Percentiles rank a stretch among this genome's conserved stretches.
These are phyloP conservation scores for Aphidius gifuensis DNA, from an alignment of 1,140 invertebrate species.

Conservation along the genomic window DNA sequence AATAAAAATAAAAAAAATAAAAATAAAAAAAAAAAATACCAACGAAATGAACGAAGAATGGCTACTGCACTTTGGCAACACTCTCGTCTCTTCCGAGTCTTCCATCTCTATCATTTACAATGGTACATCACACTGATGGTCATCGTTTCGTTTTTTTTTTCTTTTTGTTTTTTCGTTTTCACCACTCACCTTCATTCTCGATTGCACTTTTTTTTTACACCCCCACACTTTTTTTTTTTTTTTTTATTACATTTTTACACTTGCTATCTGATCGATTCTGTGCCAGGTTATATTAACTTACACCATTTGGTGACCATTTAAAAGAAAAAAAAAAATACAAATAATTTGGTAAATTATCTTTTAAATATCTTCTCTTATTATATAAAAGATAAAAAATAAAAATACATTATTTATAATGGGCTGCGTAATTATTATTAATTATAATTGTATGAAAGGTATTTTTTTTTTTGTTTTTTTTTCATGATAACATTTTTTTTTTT, in stretches of 20 bases:
- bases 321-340: no score
- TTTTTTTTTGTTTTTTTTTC: no score
- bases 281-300: constrained; percentile 5
- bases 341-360: neutral
- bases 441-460: no score
- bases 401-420: no score
- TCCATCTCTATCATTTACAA: constrained; percentile 13
- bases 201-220: constrained; percentile 4
- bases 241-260: neutral
- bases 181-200: constrained; percentile 4
- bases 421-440: no score
- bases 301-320: neutral
- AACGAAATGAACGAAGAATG: constrained; percentile 7
- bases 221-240: constrained; percentile 10
- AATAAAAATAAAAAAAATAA: neutral
- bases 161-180: constrained; percentile 7
- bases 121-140: constrained; percentile 3
- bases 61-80: neutral
- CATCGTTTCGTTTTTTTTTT: constrained; percentile 6
- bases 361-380: no score
- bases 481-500: no score
- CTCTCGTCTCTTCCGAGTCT: constrained; percentile 11
- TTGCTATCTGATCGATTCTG: constrained; percentile 10
- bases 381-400: no score
- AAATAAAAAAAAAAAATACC: neutral